Conservation (phyloP, 1,140 invertebrate genomes). For the Conus betulinus region DNA sequence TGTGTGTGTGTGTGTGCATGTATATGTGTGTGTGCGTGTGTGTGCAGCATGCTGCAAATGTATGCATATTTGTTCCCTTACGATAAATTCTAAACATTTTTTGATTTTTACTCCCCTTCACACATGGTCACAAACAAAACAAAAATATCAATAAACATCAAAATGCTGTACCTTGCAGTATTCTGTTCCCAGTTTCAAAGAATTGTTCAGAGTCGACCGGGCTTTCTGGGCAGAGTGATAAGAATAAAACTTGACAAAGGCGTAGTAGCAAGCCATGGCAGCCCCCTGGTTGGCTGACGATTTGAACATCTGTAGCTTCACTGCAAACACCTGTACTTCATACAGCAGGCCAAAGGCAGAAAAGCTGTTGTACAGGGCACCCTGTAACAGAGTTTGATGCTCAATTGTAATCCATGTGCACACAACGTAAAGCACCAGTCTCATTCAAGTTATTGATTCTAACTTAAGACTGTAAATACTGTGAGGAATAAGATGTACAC, state of each 20-base stretch:
- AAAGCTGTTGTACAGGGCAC: constrained; percentile 52
- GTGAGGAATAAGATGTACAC: no score
- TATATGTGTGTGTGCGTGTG: no score
- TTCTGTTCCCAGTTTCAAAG: constrained; percentile 45
- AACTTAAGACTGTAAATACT: no score
- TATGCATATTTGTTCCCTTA: no score
- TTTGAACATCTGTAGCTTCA: background rate
- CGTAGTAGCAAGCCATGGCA: constrained; percentile 55
- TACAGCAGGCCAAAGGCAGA: constrained; percentile 59
- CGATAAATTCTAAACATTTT: no score
- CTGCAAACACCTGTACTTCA: constrained; percentile 58
- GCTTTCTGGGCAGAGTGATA: constrained; percentile 51
- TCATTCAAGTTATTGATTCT: no score
- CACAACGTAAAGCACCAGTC: no score
- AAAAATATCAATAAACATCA: background rate
- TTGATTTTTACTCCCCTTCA: no score
- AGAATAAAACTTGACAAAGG: constrained; percentile 69
- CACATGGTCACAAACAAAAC: background rate
- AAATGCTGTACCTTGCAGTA: constrained; percentile 56
- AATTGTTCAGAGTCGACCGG: constrained; percentile 47
- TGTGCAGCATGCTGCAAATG: no score
- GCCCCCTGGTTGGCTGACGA: background rate
- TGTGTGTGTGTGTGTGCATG: no score
- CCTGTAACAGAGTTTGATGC: constrained; percentile 43
- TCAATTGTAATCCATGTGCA: no score